Evolutionary conservation across 2,797 vertebrate species (phyloP).

Genomic region (Melanotaenia boesemani): DNA sequence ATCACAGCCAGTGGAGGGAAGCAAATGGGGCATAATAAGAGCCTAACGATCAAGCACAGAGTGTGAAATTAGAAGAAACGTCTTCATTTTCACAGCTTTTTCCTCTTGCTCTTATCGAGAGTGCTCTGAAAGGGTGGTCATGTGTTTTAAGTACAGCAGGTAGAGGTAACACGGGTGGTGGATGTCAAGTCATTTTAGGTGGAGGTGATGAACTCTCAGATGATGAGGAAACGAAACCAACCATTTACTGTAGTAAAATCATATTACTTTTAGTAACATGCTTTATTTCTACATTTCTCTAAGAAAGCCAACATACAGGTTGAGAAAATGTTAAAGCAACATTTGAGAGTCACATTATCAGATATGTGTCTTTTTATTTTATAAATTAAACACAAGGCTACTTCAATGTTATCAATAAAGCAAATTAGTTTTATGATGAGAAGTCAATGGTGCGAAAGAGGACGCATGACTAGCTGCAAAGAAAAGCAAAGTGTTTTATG

Average conservation of each 20-base stretch:
- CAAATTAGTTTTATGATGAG: conserved; percentile 27
- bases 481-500: conserved; percentile 54
- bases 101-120: conserved; percentile 37
- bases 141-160: conserved; percentile 74
- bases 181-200: conserved; percentile 66
- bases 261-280: conserved; percentile 38
- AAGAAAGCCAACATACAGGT: conserved; percentile 28
- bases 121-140: conserved; percentile 69
- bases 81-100: conserved; percentile 87
- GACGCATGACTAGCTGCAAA: conserved; percentile 49
- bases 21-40: conserved; percentile 86
- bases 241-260: conserved; percentile 16
- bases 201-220: conserved; percentile 51
- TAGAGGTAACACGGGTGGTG: conserved; percentile 65
- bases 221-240: conserved; percentile 50
- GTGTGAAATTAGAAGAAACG: conserved; percentile 86
- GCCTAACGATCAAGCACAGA: conserved; percentile 83
- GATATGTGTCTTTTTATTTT: conserved; percentile 27
- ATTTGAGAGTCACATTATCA: conserved; percentile 6
- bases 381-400: conserved; percentile 15
- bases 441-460: conserved; percentile 49
- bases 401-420: conserved; percentile 48
- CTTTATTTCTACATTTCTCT: conserved; percentile 29
- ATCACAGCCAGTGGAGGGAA: conserved; percentile 83
- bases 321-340: not conserved